Base-by-base conservation (phyloP, 2,113 vertebrate genomes). In the Thunnus thynnus region DNA sequence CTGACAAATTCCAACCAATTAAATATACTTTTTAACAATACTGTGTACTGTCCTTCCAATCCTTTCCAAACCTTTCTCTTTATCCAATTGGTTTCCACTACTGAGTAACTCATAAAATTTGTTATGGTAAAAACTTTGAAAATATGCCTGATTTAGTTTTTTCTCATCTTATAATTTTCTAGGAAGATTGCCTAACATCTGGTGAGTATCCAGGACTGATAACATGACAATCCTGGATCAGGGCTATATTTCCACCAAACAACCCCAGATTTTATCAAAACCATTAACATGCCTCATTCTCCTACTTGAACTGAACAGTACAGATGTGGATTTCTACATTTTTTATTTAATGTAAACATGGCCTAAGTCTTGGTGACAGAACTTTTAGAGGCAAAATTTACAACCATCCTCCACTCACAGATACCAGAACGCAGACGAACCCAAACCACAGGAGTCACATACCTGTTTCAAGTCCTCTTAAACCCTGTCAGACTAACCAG, bases 391-490 rank as follows among this genome's bases (percentile, higher is more conserved):
- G 88, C 78, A 67, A 66, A 76, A 66, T 64, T 83, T 78, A 75
- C 71, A 86, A 90, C 85, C 80, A 76, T 67, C 41, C 58, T 68
- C 17, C 58, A 69, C 32, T 78, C 57, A 86, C 70, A 82, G 75
- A 87, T 75, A 80, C 72, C 72, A 89, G 82, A 88, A 86, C 62
- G 83, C 78, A 91, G 88, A 91, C 80, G 75, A 50, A 54, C 51
- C 79, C 36, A 76, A 82, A 78, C 36, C 76, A 80, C 67, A 84
- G 80, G 82, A 82, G 56, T 73, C 77, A 72, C 66, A 50, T 20
- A 55, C 80, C 74, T 65, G 67, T 68, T 82, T 80, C 83, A 84
- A 58, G 86, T 51, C 83, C 75, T 72, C 44, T 47, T 68, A 50
- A 86, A 75, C 17, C 66, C 70, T 1, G 2, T 27, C 50, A 41